Conservation (phyloP, 2,113 vertebrate genomes). For the Neomonachus schauinslandi region DNA sequence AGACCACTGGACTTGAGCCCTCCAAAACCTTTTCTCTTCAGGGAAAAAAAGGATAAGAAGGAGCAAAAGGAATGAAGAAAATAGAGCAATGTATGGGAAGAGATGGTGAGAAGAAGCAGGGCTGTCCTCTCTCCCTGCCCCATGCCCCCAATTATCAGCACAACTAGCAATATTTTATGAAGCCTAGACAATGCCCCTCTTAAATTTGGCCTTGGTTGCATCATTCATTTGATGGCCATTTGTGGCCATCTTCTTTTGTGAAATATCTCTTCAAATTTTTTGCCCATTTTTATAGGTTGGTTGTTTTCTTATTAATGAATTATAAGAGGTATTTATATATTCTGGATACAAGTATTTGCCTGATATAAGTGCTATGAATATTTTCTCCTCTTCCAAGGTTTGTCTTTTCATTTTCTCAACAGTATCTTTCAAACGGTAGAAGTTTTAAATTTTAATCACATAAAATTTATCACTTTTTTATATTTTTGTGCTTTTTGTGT, state of each 20-base stretch:
- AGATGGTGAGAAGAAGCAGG: background rate
- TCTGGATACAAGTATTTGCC: background rate
- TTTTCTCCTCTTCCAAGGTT: background rate
- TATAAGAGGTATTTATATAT: background rate
- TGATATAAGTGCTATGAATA: background rate
- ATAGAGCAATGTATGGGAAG: background rate
- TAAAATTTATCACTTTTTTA: background rate
- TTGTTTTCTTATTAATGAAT: background rate
- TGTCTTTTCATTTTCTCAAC: background rate
- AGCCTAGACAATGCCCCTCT: background rate
- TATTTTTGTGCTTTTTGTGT: background rate
- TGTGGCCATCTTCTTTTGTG: background rate
- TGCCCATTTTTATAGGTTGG: background rate
- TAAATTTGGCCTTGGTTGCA: background rate
- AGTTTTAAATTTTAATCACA: background rate
- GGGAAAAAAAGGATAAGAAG: background rate
- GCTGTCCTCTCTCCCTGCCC: background rate
- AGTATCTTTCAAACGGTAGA: background rate
- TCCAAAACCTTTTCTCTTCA: background rate
- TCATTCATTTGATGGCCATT: background rate
- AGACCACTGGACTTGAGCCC: background rate
- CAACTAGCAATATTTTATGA: background rate
- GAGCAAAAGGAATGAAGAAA: background rate
- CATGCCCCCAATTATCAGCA: background rate
- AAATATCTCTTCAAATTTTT: background rate